Evolutionary conservation across 2,113 vertebrate species (phyloP), one percentile per base, ranked within the genome.

Genomic region (Calidris pygmaea): DNA sequence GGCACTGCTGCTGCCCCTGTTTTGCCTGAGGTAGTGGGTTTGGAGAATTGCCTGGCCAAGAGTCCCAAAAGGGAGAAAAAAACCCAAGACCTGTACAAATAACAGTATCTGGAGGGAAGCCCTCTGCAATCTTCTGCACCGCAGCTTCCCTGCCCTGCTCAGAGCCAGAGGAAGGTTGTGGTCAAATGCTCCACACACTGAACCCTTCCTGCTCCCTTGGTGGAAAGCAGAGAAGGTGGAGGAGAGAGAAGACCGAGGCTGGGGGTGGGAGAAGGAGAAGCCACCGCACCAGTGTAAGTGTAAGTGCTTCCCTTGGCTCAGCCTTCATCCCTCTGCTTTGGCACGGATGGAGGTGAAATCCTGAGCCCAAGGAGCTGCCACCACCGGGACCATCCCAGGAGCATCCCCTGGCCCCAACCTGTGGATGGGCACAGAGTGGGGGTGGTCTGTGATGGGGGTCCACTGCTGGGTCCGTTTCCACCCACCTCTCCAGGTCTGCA

Each of bases 301-400:
- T 22, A 26, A 16, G 35, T 12, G 18, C 5, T 22, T 2, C 4
- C 47, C 63, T 63, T 12, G 14, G 47, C 53, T 68, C 14, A 2
- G 47, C 19, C 26, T 21, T 27, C 6, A 3, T 29, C 30, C 23
- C 48, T 50, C 6, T 26, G 18, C 78, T 30, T 4, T 6, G 10
- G 62, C 50, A 53, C 1, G 4, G 34, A 58, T 47, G 29, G 58
- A 63, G 14, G 26, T 3, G 7, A 26, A 27, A 35, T 34, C 41
- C 32, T 68, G 52, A 27, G 23, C 10, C 2, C 7, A 26, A 30
- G 14, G 15, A 53, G 34, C 53, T 68, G 70, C 45, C 5, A 2
- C 23, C 37, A 12, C 3, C 0, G 0, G 23, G 37, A 35, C 20
- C 0, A 0, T 29, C 53, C 34, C 37, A n/a, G 48, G 18, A 81